Evolutionary conservation across 30 jellyfish, hydroid and myxozoan species (phyloP), one percentile per base, ranked within the genome.

Genomic region (Morbakka virulenta): DNA sequence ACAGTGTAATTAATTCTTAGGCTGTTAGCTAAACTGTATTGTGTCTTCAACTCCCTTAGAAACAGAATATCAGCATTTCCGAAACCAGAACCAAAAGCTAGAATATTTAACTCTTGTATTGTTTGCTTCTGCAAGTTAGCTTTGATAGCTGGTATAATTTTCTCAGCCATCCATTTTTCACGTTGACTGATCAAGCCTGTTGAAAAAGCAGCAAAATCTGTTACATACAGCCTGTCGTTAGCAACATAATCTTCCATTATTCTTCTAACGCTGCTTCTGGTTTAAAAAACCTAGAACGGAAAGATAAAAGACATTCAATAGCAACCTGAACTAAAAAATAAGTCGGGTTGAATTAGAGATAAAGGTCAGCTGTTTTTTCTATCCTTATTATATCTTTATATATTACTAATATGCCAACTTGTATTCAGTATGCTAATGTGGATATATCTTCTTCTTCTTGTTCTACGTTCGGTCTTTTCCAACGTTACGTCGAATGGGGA

Each of bases 161-260:
- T 70, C 17, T 68, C 52, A 2, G 29, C 20, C 21, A 80, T 53
- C 91, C 91, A 80, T 0, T 27, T 72, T 9, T 48, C 62, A 36
- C 69, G 91, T 50, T 80, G 91, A 78, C 69, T 72, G 1, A 80
- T 70, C n/a, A 80, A 79, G 1, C 91, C 91, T 33, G 84, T 67
- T 41, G 84, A 24, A 50, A 67, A 80, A 28, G 50, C 81, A 35
- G 68, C 91, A 33, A 67, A 80, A 1, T 83, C 34, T 28, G 35
- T 67, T 3, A 63, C 32, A 65, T 80, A 80, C 3, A 66, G 68
- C 32, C 31, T 71, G 33, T 61, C 70, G 32, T 80, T 78, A 21
- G 91, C 83, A 14, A 80, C 91, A 52, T 28, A 80, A 14, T 74
- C 74, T 32, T 6, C 67, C 32, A 20, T 50, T 14, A n/a, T 23